Base-by-base conservation (phyloP, 2,888 invertebrate species). In the Lamproptera curius region DNA sequence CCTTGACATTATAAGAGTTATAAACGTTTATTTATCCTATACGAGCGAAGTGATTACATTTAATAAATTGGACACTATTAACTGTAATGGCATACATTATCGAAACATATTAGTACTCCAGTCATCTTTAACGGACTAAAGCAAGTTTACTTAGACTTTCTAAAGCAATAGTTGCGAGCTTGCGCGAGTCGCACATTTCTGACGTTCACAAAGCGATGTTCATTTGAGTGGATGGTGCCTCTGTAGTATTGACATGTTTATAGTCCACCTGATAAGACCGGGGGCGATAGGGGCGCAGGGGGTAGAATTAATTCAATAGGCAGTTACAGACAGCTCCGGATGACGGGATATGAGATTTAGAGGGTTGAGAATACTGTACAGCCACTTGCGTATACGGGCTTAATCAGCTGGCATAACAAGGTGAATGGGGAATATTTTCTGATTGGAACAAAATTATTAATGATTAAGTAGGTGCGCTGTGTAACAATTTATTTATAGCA, bases 181-280 rank as follows among this genome's bases (percentile, higher is more conserved):
- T 20, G 26, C 43, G n/a, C 28, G 35, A n/a, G n/a, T n/a, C n/a
- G n/a, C n/a, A 35, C 33, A 42, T 13, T 16, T 37, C 8, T 36
- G 46, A 41, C 6, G 20, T 35, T 16, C 17, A 37, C 42, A 46
- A 40, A 35, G 46, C 41, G 16, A 20, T 47, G 46, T 31, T 47
- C 42, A 42, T 42, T 37, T 39, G 38, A 34, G 34, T 33, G 31
- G 42, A 39, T 17, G 15, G 20, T 13, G 16, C 34, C 33, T 42
- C 16, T 37, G 33, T 23, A 42, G 20, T 38, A 42, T 48, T 55
- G 57, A 53, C 58, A 53, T 55, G 54, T 55, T 55, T 56, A 56
- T 57, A 50, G 52, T 51, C 53, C 52, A 57, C 51, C 44, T 55
- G 55, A 55, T 55, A 54, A 50, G 55, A 54, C 58, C 51, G 48